phyloP scores from a whole-genome alignment of 2,888 invertebrate genomes.

The Eretmocerus hayati region DNA sequence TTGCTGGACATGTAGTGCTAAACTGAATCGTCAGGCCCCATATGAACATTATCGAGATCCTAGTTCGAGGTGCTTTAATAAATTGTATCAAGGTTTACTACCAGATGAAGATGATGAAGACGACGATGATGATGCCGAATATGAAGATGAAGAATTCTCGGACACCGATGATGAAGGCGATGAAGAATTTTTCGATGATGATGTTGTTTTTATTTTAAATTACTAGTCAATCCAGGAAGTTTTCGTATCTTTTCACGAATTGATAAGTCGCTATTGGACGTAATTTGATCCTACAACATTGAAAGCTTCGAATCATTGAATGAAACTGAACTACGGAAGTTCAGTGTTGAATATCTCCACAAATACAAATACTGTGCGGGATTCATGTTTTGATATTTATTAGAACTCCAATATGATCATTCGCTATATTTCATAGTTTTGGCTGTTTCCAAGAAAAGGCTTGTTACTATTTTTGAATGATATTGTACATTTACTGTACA shows the following conservation, averaged over 20 bases:
- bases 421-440: no score
- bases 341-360: no score
- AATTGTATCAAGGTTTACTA: conserved; percentile 47
- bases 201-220: not conserved
- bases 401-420: no score
- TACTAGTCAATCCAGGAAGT: not conserved
- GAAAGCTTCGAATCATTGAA: no score
- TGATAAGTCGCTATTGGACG: no score
- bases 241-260: not conserved
- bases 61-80: conserved; percentile 48
- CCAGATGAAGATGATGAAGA: conserved; percentile 32
- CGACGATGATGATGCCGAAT: conserved; percentile 20
- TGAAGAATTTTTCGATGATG: not conserved
- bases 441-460: no score
- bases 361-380: no score
- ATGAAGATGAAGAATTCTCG: conserved; percentile 22
- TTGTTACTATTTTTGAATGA: no score
- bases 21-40: conserved; percentile 49
- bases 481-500: no score
- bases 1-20: conserved; percentile 56
- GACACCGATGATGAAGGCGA: not conserved
- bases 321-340: no score
- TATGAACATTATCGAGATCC: conserved; percentile 53
- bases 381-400: no score
- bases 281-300: no score